Conservation (phyloP, 2,113 vertebrate genomes). For the Ranitomeya imitator region DNA sequence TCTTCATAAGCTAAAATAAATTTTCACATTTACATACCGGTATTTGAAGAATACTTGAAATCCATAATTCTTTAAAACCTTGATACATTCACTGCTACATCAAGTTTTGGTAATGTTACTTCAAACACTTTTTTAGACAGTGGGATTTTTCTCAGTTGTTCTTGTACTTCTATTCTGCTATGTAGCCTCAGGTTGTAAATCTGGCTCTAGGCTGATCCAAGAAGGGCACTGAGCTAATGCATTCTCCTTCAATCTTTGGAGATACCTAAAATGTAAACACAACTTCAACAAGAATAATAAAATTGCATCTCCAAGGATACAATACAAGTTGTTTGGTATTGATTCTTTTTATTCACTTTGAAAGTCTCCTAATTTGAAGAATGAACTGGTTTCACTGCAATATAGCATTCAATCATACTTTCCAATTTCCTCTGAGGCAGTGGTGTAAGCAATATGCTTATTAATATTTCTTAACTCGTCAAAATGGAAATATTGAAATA, state of each 20-base stretch:
- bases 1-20: not conserved
- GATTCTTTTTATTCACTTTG: constrained; percentile 37
- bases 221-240: constrained; percentile 39
- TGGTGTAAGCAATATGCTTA: constrained; percentile 28
- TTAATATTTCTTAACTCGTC: constrained; percentile 16
- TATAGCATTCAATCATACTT: constrained; percentile 3
- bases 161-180: constrained; percentile 3
- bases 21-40: not conserved
- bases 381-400: constrained; percentile 7
- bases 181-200: constrained; percentile 45
- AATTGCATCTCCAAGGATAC: constrained; percentile 34
- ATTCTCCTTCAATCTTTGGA: constrained; percentile 41
- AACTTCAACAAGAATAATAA: constrained; percentile 54
- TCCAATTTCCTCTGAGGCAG: not conserved
- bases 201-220: constrained; percentile 42
- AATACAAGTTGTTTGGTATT: constrained; percentile 31
- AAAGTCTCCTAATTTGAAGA: constrained; percentile 35
- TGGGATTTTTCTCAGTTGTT: not conserved
- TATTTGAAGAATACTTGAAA: not conserved
- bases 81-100: not conserved
- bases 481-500: not conserved
- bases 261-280: constrained; percentile 47
- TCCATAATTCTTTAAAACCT: not conserved
- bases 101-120: not conserved
- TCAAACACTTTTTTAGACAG: constrained; percentile 18